Evolutionary conservation across 2,888 invertebrate genomes (phyloP), one percentile per base, ranked within the genome.

Genomic region (Geophilus truncorum): DNA sequence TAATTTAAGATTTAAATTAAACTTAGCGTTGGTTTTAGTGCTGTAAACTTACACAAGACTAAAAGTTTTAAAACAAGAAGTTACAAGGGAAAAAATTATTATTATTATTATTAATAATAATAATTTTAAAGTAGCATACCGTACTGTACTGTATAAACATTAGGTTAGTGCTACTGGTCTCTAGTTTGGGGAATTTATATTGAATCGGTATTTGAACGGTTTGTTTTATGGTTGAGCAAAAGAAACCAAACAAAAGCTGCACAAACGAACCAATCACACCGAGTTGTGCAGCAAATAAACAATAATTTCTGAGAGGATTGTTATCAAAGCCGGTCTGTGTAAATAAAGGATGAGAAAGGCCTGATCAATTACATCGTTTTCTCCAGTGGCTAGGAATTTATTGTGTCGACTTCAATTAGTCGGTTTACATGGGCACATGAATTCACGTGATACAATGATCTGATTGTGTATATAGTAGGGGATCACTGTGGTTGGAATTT

Each of bases 321-420:
- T 7, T 25, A 57, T 25, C 10, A 70, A 70, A 70, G 70, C 70
- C 18, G 18, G 51, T 62, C 21, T 62, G 23, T 25, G 23, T 25
- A 70, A 70, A 70, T 70, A 25, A 28, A 25, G 51, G 18, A 18
- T 18, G 57, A 62, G 23, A 70, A 70, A 28, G 28, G 25, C 25
- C 25, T 25, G 70, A 70, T 70, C 70, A 70, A 57, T 23, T 23
- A 23, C 21, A 57, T 21, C 57, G 15, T 70, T 70, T 70, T 70
- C 70, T 70, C 70, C 10, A 62, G 28, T 28, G 70, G 70, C 28
- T 70, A 70, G 25, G 70, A 70, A 70, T 70, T 28, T 23, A 70
- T 70, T 70, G 25, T 70, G 70, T 28, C 28, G 70, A 28, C 70
- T 70, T 23, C 28, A 70, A 70, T 70, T 70, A 70, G 70, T 70